Percentiles rank a stretch among this genome's conserved stretches.
Conservation (phyloP, 2,888 invertebrate genomes). For the Mylabris sibirica region DNA sequence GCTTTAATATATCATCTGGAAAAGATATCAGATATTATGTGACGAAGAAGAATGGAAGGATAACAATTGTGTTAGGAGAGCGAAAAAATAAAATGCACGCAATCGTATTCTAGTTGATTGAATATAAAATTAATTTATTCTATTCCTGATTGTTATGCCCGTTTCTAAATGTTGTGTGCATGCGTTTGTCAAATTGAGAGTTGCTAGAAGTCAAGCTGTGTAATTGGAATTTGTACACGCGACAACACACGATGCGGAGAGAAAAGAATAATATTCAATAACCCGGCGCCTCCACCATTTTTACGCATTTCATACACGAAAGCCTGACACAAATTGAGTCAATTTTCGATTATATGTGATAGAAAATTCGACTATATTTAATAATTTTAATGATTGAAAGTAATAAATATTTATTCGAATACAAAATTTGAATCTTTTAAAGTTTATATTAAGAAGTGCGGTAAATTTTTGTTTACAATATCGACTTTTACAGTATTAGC, state of each 20-base stretch:
- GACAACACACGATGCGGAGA: neutral
- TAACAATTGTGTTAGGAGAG: neutral
- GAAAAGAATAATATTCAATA: neutral
- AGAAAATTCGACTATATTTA: too few relatives aligned
- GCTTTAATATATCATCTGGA: neutral
- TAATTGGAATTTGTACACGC: conserved; percentile 3
- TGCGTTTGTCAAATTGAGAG: neutral
- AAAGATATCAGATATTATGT: neutral
- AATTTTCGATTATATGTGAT: too few relatives aligned
- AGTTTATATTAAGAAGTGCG: too few relatives aligned
- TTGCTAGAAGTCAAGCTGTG: neutral
- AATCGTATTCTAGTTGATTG: neutral
- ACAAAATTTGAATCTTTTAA: too few relatives aligned
- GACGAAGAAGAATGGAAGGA: neutral
- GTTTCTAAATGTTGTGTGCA: neutral
- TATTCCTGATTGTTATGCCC: neutral
- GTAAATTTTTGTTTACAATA: too few relatives aligned
- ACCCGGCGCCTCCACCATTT: neutral
- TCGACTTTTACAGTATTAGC: too few relatives aligned
- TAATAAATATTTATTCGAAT: too few relatives aligned
- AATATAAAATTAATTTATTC: neutral
- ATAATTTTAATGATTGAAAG: too few relatives aligned
- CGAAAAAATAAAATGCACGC: neutral
- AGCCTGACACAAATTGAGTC: too few relatives aligned
- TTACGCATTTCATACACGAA: neutral